phyloP scores from a whole-genome alignment of 2,797 vertebrate genomes.

The Yasuhikotakia modesta region DNA sequence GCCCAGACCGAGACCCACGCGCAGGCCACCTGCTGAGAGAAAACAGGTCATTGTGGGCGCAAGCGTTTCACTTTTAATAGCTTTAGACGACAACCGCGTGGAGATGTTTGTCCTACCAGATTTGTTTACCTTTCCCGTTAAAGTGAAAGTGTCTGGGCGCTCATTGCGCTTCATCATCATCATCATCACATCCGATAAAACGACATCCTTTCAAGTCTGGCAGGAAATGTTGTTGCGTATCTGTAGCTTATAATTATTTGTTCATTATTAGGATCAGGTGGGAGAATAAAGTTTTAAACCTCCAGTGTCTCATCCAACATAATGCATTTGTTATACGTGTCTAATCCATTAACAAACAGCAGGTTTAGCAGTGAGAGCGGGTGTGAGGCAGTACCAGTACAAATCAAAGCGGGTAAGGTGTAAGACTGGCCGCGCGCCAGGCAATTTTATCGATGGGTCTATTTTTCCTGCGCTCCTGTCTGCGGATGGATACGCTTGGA shows the following conservation, averaged over 20 bases:
- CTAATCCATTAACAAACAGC: not conserved
- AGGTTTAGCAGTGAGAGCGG: no score
- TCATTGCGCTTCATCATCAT: no score
- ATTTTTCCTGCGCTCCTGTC: constrained; percentile 57
- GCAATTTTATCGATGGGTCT: constrained; percentile 54
- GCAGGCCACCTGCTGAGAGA: not conserved
- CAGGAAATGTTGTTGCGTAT: no score
- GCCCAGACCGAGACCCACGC: not conserved
- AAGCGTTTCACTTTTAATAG: not conserved
- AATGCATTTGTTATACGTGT: not conserved
- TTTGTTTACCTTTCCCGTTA: not conserved
- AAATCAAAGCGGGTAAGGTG: not conserved
- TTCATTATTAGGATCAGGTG: no score
- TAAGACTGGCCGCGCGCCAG: constrained; percentile 42
- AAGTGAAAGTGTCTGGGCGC: not conserved
- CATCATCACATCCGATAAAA: no score
- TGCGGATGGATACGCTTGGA: constrained; percentile 81
- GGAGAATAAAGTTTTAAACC: no score
- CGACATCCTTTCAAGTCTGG: no score
- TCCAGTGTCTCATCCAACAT: no score
- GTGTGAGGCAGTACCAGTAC: not conserved
- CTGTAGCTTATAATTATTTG: no score
- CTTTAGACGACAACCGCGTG: not conserved
- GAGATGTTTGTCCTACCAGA: no score
- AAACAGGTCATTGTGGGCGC: no score